Conservation (phyloP, 2,113 vertebrate genomes). For the Plestiodon gilberti region DNA sequence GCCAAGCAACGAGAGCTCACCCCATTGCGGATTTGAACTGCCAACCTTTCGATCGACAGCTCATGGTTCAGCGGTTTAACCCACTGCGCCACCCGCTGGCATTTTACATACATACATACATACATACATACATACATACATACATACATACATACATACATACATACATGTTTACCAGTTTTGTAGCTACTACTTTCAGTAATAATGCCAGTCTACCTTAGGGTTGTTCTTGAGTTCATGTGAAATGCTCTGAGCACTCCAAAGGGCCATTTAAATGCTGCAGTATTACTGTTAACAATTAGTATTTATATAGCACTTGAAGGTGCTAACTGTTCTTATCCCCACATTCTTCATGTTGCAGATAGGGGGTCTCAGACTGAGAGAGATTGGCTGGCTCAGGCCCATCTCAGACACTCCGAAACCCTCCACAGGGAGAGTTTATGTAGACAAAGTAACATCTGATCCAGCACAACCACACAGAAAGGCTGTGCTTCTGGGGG, state of each 20-base stretch:
- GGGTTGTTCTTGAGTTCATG: neutral
- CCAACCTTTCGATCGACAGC: too few relatives aligned
- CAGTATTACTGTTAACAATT: neutral
- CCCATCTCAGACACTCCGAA: neutral
- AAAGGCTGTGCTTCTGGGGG: too few relatives aligned
- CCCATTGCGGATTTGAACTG: too few relatives aligned
- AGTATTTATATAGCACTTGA: neutral
- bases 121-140: too few relatives aligned
- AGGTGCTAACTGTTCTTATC: neutral
- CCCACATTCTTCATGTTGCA: neutral
- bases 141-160: too few relatives aligned
- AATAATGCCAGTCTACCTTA: neutral
- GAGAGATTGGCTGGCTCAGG: neutral
- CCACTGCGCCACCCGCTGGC: too few relatives aligned
- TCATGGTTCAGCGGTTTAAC: too few relatives aligned
- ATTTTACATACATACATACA: too few relatives aligned
- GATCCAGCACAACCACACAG: too few relatives aligned
- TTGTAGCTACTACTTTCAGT: neutral
- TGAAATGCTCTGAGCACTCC: neutral
- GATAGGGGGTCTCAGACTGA: neutral
- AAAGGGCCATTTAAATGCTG: neutral
- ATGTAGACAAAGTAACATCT: too few relatives aligned
- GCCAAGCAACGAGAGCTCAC: too few relatives aligned
- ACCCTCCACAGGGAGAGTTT: neutral
- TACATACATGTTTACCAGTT: too few relatives aligned